phyloP scores from a whole-genome alignment of 1,140 invertebrate genomes.

The Papilio aristodemus region DNA sequence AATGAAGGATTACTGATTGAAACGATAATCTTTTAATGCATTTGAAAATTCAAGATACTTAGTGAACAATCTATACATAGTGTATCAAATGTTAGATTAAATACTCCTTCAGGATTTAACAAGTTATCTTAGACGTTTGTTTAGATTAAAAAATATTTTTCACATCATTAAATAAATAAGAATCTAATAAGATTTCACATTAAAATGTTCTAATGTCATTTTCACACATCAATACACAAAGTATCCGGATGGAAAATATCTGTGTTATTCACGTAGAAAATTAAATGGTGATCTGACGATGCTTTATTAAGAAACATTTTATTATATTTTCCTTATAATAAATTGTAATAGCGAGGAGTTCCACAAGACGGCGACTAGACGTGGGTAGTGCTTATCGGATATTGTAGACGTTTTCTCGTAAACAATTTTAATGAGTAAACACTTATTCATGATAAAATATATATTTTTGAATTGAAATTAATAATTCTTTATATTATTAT shows the following conservation, averaged over 20 bases:
- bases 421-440: neutral
- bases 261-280: neutral
- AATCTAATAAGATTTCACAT: too few species aligned
- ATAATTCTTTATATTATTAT: neutral
- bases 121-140: too few species aligned
- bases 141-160: too few species aligned
- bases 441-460: neutral
- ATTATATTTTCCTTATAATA: constrained; percentile 1
- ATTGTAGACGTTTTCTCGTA: neutral
- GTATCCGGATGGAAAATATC: neutral
- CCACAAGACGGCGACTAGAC: constrained; percentile 2
- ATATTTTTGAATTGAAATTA: neutral
- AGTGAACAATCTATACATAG: too few species aligned
- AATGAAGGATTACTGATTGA: neutral
- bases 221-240: constrained; percentile 1
- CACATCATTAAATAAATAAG: neutral
- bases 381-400: constrained; percentile 7
- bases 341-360: neutral
- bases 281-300: neutral
- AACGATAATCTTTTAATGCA: neutral
- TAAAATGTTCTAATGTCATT: neutral
- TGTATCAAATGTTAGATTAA: too few species aligned
- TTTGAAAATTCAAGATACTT: neutral
- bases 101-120: too few species aligned
- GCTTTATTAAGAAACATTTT: neutral